Conservation (phyloP, 1,140 invertebrate species). For the Popillia japonica region DNA sequence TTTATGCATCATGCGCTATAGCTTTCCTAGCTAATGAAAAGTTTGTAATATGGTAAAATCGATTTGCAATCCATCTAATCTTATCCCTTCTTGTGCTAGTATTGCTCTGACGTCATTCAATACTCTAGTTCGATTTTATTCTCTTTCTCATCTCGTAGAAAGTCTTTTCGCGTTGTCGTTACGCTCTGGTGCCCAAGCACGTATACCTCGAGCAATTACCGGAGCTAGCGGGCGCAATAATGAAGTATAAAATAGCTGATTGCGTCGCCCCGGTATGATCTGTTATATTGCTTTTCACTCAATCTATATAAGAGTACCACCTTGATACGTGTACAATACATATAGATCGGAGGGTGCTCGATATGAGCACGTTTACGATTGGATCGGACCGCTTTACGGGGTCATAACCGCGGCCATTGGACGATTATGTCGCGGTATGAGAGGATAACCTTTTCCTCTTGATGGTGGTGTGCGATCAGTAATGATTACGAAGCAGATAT, state of each 20-base stretch:
- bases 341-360: background rate
- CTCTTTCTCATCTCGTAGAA: too few relatives aligned
- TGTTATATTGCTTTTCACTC: conserved; percentile 48
- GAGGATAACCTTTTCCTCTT: background rate
- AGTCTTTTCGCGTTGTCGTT: background rate
- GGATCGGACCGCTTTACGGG: background rate
- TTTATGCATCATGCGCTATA: too few relatives aligned
- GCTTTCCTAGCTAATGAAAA: too few relatives aligned
- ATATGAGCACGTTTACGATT: background rate
- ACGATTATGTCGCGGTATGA: background rate
- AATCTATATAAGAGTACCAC: conserved; percentile 38
- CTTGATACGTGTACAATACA: background rate
- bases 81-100: too few relatives aligned
- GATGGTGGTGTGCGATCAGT: background rate
- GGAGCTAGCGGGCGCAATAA: conserved; percentile 24
- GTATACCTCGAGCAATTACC: background rate
- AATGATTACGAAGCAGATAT: background rate
- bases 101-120: too few relatives aligned
- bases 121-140: too few relatives aligned
- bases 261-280: conserved; percentile 48
- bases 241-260: conserved; percentile 47
- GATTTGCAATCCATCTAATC: too few relatives aligned
- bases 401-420: background rate
- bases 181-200: background rate
- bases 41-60: too few relatives aligned